These are phyloP conservation scores for Helicoverpa zea DNA, from an alignment of 1,140 invertebrate genomes.

Conservation along the genomic window DNA sequence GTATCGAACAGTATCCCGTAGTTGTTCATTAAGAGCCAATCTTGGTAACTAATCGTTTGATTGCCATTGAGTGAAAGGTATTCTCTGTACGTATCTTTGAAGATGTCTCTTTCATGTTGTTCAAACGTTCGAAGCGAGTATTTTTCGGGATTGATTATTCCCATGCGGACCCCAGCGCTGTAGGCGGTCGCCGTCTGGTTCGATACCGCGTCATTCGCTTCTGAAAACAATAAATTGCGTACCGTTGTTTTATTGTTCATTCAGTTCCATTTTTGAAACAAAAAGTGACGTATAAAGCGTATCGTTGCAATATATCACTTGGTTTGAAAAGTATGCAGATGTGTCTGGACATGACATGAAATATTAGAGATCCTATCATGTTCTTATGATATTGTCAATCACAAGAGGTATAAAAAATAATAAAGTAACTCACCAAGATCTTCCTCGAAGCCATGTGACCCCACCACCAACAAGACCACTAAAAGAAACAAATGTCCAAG, in stretches of 20 bases:
- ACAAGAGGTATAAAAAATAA: background rate
- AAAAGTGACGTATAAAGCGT: conserved; percentile 20
- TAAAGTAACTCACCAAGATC: background rate
- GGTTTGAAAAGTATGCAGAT: conserved; percentile 36
- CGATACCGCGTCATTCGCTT: conserved; percentile 14
- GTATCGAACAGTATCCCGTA: conserved; percentile 72
- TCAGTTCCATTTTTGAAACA: conserved; percentile 32
- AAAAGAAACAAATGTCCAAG: background rate
- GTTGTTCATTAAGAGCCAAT: conserved; percentile 75
- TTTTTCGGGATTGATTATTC: conserved; percentile 76
- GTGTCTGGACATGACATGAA: conserved; percentile 2
- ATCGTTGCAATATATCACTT: conserved; percentile 22
- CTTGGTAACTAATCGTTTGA: conserved; percentile 68
- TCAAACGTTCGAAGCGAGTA: conserved; percentile 68
- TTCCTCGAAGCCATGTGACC: background rate
- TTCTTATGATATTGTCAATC: background rate
- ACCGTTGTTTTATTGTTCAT: conserved; percentile 5
- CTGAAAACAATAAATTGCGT: conserved; percentile 43
- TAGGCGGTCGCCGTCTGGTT: conserved; percentile 55
- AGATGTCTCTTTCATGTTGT: conserved; percentile 67
- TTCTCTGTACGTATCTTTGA: conserved; percentile 65
- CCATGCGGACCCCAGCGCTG: conserved; percentile 65
- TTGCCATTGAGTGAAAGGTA: conserved; percentile 63
- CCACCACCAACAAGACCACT: background rate
- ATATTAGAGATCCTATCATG: background rate